phyloP scores from a whole-genome alignment of 2,113 vertebrate genomes.

The Ptyas mucosa region DNA sequence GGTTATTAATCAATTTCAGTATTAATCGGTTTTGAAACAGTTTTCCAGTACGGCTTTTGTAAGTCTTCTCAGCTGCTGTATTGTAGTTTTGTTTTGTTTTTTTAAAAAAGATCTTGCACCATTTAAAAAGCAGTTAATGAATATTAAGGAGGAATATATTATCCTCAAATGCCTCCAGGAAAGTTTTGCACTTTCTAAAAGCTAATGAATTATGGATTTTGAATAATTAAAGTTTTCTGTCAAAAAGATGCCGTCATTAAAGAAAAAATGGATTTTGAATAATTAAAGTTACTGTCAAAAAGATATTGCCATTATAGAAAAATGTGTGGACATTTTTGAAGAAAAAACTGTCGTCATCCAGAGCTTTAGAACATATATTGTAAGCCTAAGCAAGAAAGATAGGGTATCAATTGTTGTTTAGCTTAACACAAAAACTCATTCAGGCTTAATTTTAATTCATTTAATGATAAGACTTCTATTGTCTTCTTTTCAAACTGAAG shows the following conservation, averaged over 20 bases:
- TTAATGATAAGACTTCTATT: neutral
- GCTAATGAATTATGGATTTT: conserved; percentile 31
- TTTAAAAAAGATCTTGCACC: neutral
- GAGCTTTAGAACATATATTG: neutral
- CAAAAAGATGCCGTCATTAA: conserved; percentile 13
- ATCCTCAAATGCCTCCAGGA: conserved; percentile 25
- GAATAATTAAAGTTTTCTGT: conserved; percentile 31
- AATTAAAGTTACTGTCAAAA: conserved; percentile 20
- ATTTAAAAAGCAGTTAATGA: conserved; percentile 16
- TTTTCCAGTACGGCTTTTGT: neutral
- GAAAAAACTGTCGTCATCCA: neutral
- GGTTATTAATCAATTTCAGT: conserved; percentile 6
- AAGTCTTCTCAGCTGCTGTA: conserved; percentile 6
- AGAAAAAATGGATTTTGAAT: conserved; percentile 34
- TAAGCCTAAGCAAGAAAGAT: neutral
- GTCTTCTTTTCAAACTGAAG: neutral
- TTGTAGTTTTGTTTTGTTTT: neutral
- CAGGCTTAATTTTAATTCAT: neutral
- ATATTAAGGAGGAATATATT: conserved; percentile 38
- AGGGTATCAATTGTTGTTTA: neutral
- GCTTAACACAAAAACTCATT: neutral
- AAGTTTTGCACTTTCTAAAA: conserved; percentile 37
- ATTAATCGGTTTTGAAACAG: conserved; percentile 26
- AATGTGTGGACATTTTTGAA: conserved; percentile 3
- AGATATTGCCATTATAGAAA: conserved; percentile 19